phyloP scores from a whole-genome alignment of 1,140 invertebrate genomes.

The Euwallacea similis region DNA sequence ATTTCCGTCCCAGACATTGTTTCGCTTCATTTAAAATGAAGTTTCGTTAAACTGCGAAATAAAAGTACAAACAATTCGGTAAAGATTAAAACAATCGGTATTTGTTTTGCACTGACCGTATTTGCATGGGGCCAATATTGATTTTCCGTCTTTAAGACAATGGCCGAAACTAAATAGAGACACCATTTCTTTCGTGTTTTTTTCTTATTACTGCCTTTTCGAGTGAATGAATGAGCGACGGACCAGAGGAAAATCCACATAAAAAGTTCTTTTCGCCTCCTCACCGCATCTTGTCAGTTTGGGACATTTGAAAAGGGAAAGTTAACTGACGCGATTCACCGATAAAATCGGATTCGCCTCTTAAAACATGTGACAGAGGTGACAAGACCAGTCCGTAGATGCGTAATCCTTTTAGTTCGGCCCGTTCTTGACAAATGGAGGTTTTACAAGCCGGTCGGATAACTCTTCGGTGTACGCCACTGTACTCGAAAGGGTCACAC shows the following conservation, averaged over 20 bases:
- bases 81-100: slow-evolving; percentile 4
- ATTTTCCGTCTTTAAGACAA: slow-evolving; percentile 18
- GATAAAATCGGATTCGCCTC: slow-evolving; percentile 17
- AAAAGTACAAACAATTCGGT: slow-evolving; percentile 18
- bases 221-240: neutral
- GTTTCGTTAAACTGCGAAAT: slow-evolving; percentile 18
- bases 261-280: slow-evolving; percentile 3
- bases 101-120: slow-evolving; percentile 12
- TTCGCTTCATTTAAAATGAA: slow-evolving; percentile 10
- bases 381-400: slow-evolving; percentile 20
- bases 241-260: too few species aligned
- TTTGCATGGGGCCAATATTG: slow-evolving; percentile 14
- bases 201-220: neutral
- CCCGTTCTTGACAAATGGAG: slow-evolving; percentile 17
- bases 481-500: neutral
- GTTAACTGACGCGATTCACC: slow-evolving; percentile 21
- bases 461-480: neutral
- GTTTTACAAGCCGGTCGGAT: slow-evolving; percentile 8
- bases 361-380: slow-evolving; percentile 28
- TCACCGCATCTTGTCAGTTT: slow-evolving; percentile 9
- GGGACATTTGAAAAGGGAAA: slow-evolving; percentile 14
- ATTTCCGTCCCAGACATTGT: slow-evolving; percentile 5
- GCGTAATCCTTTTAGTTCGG: slow-evolving; percentile 23
- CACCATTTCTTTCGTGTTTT: neutral
- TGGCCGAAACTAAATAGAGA: slow-evolving; percentile 2